phyloP scores from a whole-genome alignment of 2,888 invertebrate genomes.

The Acrobasis repandana region DNA sequence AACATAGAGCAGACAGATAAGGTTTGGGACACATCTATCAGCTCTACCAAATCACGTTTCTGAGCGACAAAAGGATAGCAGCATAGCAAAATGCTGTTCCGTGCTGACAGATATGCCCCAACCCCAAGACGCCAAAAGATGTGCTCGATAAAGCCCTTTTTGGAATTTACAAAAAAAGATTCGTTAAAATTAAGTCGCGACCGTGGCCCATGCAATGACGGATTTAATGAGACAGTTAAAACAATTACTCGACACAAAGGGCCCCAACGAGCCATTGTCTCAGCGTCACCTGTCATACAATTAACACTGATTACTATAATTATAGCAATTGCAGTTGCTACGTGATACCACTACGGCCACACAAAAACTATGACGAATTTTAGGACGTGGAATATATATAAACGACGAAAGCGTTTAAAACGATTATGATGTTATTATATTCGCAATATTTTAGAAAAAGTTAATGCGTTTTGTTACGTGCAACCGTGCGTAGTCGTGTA shows the following conservation, averaged over 20 bases:
- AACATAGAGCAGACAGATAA: no score
- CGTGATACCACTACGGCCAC: conserved; percentile 25
- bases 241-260: conserved; percentile 58
- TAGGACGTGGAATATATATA: conserved; percentile 10
- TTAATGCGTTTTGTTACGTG: background rate
- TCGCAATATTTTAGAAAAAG: background rate
- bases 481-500: background rate
- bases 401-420: background rate
- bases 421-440: background rate
- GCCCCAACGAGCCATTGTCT: conserved; percentile 57
- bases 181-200: conserved; percentile 14
- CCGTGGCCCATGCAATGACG: conserved; percentile 41
- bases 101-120: no score
- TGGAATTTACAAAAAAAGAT: conserved; percentile 23
- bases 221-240: conserved; percentile 59
- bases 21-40: no score
- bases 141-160: background rate
- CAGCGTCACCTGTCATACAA: conserved; percentile 58
- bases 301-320: conserved; percentile 64
- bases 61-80: no score
- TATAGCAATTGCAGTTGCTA: conserved; percentile 47
- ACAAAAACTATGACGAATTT: conserved; percentile 14
- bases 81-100: no score
- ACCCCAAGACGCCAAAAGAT: no score
- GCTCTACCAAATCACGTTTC: no score